Base-by-base conservation (phyloP, 2,797 vertebrate genomes). In the Esox lucius region DNA sequence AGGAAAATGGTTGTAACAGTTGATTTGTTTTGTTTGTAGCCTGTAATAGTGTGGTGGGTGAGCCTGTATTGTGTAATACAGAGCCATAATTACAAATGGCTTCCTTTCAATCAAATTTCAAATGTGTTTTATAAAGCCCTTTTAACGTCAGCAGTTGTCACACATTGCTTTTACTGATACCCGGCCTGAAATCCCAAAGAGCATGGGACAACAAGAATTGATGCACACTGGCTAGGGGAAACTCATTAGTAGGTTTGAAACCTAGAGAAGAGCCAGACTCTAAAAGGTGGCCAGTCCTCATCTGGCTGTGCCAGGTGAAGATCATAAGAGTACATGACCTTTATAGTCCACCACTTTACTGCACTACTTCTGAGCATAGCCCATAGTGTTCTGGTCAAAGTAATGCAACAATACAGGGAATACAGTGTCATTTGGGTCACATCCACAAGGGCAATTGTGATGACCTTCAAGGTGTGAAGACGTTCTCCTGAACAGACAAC, bases 391-490 rank as follows among this genome's bases (percentile, higher is more conserved):
- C 6, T 56, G 53, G n/a, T 56, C 53, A 7, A 56, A 56, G 19
- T 56, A 56, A n/a, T 56, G 16, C 51, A 56, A 6, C 35, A 39
- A 39, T 7, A 56, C n/a, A 56, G 51, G 51, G 51, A 56, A 56
- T 56, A 56, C 17, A 19, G 19, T 22, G 51, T n/a, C 51, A 56
- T 22, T 56, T n/a, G n/a, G 19, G 53, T n/a, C 19, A 53, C 17
- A 53, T 6, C 51, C 73, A 66, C 62, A 74, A 39, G 59, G 74
- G 59, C 31, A 64, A 73, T 56, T 68, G 67, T 1, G 35, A 75
- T 86, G 89, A 91, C 89, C 88, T 89, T 90, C 64, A 51, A 53
- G 75, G 46, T 79, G 74, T 82, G 67, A 82, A 78, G 78, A 79
- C 65, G 80, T 83, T 24, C 68, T 48, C 73, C 39, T 39, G 35